Conservation (phyloP, 2,888 invertebrate species). For the Euspilapteryx auroguttella region DNA sequence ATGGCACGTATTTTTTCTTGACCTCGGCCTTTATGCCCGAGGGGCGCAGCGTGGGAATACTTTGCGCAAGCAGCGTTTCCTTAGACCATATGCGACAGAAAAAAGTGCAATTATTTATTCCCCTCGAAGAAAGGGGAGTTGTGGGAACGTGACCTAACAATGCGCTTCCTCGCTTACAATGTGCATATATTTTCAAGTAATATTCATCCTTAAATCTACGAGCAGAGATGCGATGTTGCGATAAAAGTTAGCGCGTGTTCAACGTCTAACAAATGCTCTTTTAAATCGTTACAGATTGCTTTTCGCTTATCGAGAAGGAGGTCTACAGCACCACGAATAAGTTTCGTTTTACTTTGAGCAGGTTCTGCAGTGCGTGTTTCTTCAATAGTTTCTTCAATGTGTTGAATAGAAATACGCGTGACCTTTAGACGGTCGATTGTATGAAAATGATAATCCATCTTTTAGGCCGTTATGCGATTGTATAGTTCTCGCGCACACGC, state of each 20-base stretch:
- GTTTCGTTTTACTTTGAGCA: too few relatives aligned
- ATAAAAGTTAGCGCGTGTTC: conserved; percentile 19
- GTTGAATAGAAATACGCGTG: conserved; percentile 52
- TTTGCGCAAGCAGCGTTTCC: conserved; percentile 52
- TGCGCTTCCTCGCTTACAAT: conserved; percentile 59
- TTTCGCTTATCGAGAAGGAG: too few relatives aligned
- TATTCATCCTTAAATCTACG: too few relatives aligned
- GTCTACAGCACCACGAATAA: too few relatives aligned
- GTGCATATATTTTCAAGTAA: too few relatives aligned
- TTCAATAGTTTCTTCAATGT: conserved; percentile 37
- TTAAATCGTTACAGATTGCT: conserved; percentile 24
- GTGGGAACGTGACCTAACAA: conserved; percentile 62
- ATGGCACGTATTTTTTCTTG: conserved; percentile 57
- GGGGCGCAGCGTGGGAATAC: conserved; percentile 58
- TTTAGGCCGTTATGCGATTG: conserved; percentile 25
- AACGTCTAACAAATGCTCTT: conserved; percentile 30
- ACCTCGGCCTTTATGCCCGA: conserved; percentile 51
- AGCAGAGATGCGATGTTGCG: conserved; percentile 28
- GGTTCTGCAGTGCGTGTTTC: conserved; percentile 4
- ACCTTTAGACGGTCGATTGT: conserved; percentile 51
- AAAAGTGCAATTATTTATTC: conserved; percentile 62
- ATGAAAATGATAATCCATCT: conserved; percentile 53
- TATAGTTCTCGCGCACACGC: conserved; percentile 19
- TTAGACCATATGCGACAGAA: conserved; percentile 61
- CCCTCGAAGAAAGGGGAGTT: conserved; percentile 58